Evolutionary conservation across 2,113 vertebrate species (phyloP), one percentile per base, ranked within the genome.

Genomic region (Ophthalmolycus amberensis): DNA sequence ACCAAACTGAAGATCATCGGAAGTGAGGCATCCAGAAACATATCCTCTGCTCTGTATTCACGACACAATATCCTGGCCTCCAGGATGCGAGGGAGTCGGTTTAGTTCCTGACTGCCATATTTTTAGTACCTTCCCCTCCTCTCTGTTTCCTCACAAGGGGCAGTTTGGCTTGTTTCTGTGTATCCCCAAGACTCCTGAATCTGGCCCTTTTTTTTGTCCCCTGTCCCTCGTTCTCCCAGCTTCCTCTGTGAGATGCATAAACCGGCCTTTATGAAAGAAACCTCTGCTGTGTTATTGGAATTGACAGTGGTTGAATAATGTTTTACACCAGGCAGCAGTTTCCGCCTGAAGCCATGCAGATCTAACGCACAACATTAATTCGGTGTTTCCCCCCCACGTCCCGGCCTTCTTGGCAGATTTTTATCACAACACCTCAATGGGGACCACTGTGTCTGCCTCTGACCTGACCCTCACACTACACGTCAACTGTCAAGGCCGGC

Each of bases 281-380:
- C 25, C 46, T 74, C 81, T 42, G 68, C 78, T 70, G 86, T 82
- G 62, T 60, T 71, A 82, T 79, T 72, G n/a, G 32, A 66, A 85
- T 83, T 83, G 83, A 90, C 84, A 83, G 81, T 77, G 80, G 52
- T 74, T 88, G 84, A 91, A 91, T 88, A 88, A 88, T 89, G 87
- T 80, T 62, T 64, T 75, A 88, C 90, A 88, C 89, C 83, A 48
- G 56, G 48, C 66, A 54, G 62, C 32, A 52, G 80, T 86, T 94
- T 90, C 84, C 79, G 70, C 60, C 77, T 84, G 42, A 44, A 75
- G 78, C 50, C 66, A 66, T 18, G 27, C 46, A 75, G 80, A 91
- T 91, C 78, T 88, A 89, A 92, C 63, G 37, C 60, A 76, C 14
- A 48, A 85, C 86, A 85, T 87, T 76, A 88, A 84, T 86, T 82